These are phyloP conservation scores for Noctua janthe DNA, from an alignment of 2,888 invertebrate species.

Conservation along the genomic window DNA sequence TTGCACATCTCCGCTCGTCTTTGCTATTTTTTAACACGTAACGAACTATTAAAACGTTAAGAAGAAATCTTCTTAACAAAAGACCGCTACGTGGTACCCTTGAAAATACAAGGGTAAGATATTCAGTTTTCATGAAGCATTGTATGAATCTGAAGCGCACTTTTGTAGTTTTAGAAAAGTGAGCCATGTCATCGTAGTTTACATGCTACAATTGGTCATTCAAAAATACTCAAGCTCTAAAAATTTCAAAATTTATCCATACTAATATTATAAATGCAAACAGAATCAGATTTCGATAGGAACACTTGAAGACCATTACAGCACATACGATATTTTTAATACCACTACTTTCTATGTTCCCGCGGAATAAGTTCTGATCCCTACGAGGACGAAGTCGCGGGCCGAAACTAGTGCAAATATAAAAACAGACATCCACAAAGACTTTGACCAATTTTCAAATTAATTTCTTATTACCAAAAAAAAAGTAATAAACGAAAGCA, in stretches of 20 bases:
- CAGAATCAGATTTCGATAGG: background rate
- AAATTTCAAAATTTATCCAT: background rate
- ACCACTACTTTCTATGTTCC: background rate
- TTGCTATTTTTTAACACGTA: background rate
- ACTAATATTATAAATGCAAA: background rate
- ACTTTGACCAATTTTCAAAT: slow-evolving; percentile 9
- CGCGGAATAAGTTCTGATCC: background rate
- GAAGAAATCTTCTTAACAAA: too few relatives aligned
- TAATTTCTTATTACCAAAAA: slow-evolving; percentile 8
- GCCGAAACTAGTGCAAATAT: background rate
- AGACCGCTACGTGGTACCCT: too few relatives aligned
- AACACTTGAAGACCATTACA: background rate
- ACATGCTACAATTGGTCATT: background rate
- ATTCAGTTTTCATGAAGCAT: background rate
- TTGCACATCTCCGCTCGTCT: too few relatives aligned
- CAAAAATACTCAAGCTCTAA: background rate
- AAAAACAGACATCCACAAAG: background rate
- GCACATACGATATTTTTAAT: background rate
- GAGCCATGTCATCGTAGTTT: background rate
- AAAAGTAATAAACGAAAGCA: slow-evolving; percentile 26
- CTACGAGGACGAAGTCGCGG: background rate
- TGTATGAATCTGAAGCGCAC: background rate
- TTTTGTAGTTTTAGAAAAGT: background rate
- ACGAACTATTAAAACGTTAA: background rate
- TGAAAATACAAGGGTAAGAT: background rate